These are phyloP conservation scores for Fopius arisanus DNA, from an alignment of 1,140 invertebrate genomes.

Conservation along the genomic window DNA sequence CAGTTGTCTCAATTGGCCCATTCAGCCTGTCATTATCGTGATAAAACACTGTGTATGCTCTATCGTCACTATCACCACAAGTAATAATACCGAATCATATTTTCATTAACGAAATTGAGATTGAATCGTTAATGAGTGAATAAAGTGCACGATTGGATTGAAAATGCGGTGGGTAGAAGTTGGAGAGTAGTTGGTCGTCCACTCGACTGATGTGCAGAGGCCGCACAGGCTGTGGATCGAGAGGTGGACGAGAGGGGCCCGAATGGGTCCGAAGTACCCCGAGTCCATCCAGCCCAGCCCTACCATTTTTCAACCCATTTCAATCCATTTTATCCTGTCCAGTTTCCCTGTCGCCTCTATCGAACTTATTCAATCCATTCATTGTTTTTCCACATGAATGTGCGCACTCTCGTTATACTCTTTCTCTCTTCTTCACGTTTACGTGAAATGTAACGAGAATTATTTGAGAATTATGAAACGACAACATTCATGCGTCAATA, in stretches of 20 bases:
- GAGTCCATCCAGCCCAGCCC: neutral
- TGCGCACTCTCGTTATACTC: no score
- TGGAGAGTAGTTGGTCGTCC: neutral
- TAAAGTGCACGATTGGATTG: neutral
- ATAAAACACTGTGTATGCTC: neutral
- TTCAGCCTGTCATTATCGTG: neutral
- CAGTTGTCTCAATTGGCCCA: neutral
- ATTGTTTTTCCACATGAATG: no score
- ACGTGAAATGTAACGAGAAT: no score
- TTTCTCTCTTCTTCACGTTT: no score
- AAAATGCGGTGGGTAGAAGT: neutral
- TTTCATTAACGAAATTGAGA: neutral
- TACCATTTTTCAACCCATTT: no score
- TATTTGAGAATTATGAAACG: no score
- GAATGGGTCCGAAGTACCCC: constrained; percentile 20
- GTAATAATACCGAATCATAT: neutral
- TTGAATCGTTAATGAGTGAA: no score
- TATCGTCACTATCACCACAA: neutral
- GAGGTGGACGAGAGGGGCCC: constrained; percentile 1
- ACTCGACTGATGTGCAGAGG: neutral
- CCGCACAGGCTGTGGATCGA: no score
- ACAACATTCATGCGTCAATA: no score
- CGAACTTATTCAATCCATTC: neutral
- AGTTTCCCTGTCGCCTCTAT: neutral
- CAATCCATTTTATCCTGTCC: neutral